Percentiles rank a stretch among this genome's conserved stretches.
These are phyloP conservation scores for Antennarius maculatus DNA, from an alignment of 2,797 vertebrate genomes.

Conservation along the genomic window DNA sequence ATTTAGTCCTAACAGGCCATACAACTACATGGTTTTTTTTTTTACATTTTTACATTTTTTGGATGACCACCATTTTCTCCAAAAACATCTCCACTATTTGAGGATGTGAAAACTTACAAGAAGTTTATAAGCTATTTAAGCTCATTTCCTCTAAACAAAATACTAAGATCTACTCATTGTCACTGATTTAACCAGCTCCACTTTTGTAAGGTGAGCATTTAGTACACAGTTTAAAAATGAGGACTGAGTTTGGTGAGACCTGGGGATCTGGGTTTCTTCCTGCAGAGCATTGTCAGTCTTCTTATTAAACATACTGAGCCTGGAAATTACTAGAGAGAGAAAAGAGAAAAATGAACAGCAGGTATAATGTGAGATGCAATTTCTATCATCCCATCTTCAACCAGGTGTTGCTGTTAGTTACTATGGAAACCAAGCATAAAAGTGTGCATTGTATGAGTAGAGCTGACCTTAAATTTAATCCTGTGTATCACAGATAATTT, in stretches of 20 bases:
- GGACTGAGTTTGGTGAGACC: constrained; percentile 12
- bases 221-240: background rate
- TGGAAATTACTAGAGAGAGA: constrained; percentile 8
- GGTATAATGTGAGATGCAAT: constrained; percentile 25
- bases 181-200: background rate
- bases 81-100: constrained; percentile 33
- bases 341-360: constrained; percentile 10
- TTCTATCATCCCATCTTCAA: constrained; percentile 19
- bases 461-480: constrained; percentile 18
- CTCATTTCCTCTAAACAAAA: constrained; percentile 23
- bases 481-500: constrained; percentile 10
- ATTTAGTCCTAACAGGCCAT: constrained; percentile 52
- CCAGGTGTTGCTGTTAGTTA: constrained; percentile 51
- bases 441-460: constrained; percentile 11
- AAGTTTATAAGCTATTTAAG: constrained; percentile 5
- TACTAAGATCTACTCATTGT: background rate
- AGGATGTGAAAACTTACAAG: constrained; percentile 21
- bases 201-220: background rate
- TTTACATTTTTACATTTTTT: constrained; percentile 39
- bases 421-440: constrained; percentile 49
- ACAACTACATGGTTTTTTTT: constrained; percentile 19
- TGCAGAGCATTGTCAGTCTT: background rate
- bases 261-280: constrained; percentile 19
- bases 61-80: constrained; percentile 29
- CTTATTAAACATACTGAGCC: constrained; percentile 1